A percentile compares a stretch with the other conserved stretches of the same genome.
phyloP scores from a whole-genome alignment of 2,113 vertebrate genomes.

The Lampris megalopsis region DNA sequence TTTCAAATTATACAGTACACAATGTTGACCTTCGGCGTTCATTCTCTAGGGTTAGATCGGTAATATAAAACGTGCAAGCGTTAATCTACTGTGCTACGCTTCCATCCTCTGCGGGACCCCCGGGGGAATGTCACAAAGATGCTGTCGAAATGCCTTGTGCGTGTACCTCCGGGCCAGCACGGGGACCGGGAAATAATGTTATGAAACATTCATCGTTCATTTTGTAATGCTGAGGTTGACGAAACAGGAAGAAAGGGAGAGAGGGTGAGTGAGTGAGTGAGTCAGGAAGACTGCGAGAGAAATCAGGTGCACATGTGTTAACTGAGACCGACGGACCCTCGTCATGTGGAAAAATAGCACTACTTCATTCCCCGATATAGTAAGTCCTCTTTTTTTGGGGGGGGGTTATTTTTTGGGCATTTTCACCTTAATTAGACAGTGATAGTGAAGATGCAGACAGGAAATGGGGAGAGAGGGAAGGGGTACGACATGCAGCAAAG shows the following conservation, averaged over 20 bases:
- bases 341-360: constrained; percentile 75
- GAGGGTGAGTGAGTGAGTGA: constrained; percentile 1
- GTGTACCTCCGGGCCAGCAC: constrained; percentile 53
- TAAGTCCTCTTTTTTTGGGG: constrained; percentile 53
- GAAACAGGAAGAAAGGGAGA: constrained; percentile 36
- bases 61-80: constrained; percentile 69
- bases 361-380: constrained; percentile 66
- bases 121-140: constrained; percentile 71
- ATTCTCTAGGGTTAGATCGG: constrained; percentile 71
- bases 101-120: constrained; percentile 60
- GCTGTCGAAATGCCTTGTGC: constrained; percentile 47
- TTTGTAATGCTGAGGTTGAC: constrained; percentile 66
- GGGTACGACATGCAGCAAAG: too few relatives aligned
- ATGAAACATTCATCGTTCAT: constrained; percentile 75
- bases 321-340: constrained; percentile 67
- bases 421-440: too few relatives aligned
- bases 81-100: constrained; percentile 72
- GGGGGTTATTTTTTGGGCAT: too few relatives aligned
- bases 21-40: constrained; percentile 71
- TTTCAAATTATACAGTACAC: constrained; percentile 64
- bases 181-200: constrained; percentile 67
- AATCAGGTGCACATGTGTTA: constrained; percentile 57
- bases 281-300: constrained; percentile 9
- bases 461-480: background rate
- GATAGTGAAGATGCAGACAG: too few relatives aligned